Conservation (phyloP, 2,888 invertebrate genomes). For the Hybos culiciformis region DNA sequence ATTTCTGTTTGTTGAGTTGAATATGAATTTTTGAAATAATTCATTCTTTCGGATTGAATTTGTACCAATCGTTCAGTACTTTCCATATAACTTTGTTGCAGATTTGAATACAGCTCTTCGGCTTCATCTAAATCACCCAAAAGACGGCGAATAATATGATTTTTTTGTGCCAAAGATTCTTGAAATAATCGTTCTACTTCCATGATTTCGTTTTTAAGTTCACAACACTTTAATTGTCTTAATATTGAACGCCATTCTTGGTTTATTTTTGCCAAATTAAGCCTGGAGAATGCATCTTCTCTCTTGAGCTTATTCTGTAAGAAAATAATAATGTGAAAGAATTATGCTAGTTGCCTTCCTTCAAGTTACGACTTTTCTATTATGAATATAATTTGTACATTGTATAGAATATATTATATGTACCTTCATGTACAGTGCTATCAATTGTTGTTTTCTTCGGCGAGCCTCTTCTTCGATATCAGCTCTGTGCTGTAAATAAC, state of each 20-base stretch:
- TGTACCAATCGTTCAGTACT: slow-evolving; percentile 43
- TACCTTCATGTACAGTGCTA: slow-evolving; percentile 69
- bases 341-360: neutral
- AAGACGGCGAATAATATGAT: slow-evolving; percentile 48
- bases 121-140: slow-evolving; percentile 52
- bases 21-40: slow-evolving; percentile 42
- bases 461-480: slow-evolving; percentile 71
- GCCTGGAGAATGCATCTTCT: slow-evolving; percentile 62
- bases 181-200: slow-evolving; percentile 36
- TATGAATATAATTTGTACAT: neutral
- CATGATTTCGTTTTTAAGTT: slow-evolving; percentile 54
- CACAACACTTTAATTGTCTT: slow-evolving; percentile 60
- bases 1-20: slow-evolving; percentile 42
- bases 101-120: slow-evolving; percentile 57
- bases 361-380: neutral
- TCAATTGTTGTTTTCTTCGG: slow-evolving; percentile 63
- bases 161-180: slow-evolving; percentile 49
- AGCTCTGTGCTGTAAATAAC: slow-evolving; percentile 68
- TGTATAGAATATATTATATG: neutral
- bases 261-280: slow-evolving; percentile 73
- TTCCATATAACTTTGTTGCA: slow-evolving; percentile 59
- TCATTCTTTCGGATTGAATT: slow-evolving; percentile 45
- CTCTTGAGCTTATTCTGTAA: slow-evolving; percentile 66
- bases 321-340: neutral
- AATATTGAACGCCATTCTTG: slow-evolving; percentile 71